Evolutionary conservation across 2,888 invertebrate genomes (phyloP).

Genomic region (Drosophila algonquin): DNA sequence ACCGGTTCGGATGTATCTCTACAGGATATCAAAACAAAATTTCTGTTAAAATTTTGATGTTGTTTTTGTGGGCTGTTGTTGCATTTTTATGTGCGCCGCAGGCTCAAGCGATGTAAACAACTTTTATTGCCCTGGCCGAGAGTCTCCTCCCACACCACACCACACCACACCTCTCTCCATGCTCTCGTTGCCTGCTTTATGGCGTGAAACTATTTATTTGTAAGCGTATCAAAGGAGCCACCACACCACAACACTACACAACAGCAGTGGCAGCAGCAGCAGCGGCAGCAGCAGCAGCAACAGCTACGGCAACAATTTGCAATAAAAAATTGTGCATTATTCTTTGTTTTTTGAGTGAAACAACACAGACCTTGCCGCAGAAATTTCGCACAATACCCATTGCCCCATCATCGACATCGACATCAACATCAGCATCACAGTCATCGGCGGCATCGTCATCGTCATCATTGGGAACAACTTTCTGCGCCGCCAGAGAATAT

Average conservation of each 20-base stretch:
- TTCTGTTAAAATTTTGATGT: constrained; percentile 61
- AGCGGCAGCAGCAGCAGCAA: constrained; percentile 14
- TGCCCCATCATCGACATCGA: constrained; percentile 24
- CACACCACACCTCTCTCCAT: constrained; percentile 8
- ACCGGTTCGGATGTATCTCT: not conserved
- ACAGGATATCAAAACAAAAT: constrained; percentile 48
- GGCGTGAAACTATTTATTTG: constrained; percentile 78
- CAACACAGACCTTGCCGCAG: constrained; percentile 64
- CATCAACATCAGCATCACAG: constrained; percentile 1
- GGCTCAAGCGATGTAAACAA: constrained; percentile 74
- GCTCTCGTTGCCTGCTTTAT: constrained; percentile 50
- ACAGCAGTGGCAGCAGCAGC: constrained; percentile 4
- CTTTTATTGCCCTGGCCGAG: constrained; percentile 63
- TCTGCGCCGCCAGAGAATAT: constrained; percentile 65
- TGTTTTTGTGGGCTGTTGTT: constrained; percentile 50
- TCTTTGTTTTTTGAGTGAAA: constrained; percentile 38
- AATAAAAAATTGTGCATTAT: constrained; percentile 70
- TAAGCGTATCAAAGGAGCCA: constrained; percentile 74
- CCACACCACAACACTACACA: constrained; percentile 40
- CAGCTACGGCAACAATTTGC: constrained; percentile 44
- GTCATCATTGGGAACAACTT: constrained; percentile 47
- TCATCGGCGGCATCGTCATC: constrained; percentile 21
- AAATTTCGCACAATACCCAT: constrained; percentile 19
- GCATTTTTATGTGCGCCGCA: constrained; percentile 72
- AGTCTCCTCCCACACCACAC: constrained; percentile 20